Percentiles rank a stretch among this genome's conserved stretches.
phyloP scores from a whole-genome alignment of 2,113 vertebrate genomes.

The Hymenochirus boettgeri region DNA sequence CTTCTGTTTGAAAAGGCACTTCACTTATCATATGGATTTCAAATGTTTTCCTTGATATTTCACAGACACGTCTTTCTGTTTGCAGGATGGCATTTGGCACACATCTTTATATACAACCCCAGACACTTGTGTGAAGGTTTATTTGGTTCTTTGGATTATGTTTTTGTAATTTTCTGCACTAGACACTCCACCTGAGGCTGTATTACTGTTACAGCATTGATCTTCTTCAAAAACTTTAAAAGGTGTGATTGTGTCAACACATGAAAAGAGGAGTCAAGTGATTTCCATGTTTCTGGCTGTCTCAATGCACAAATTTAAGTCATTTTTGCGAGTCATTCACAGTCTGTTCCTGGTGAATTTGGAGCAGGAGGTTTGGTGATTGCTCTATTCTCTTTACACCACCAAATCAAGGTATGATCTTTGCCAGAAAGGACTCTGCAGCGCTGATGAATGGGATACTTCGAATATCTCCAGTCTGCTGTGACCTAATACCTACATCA shows the following conservation, averaged over 20 bases:
- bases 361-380: neutral
- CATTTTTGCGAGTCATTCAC: neutral
- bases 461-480: conserved; percentile 47
- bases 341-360: neutral
- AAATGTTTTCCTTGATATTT: conserved; percentile 1
- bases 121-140: neutral
- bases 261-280: neutral
- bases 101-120: too few species aligned
- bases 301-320: neutral
- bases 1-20: conserved; percentile 9
- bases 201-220: neutral
- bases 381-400: neutral
- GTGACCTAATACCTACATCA: conserved; percentile 60
- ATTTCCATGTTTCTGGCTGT: neutral
- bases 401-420: neutral
- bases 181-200: too few species aligned
- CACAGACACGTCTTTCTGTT: neutral
- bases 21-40: neutral
- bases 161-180: neutral
- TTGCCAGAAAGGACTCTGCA: neutral
- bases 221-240: neutral
- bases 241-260: neutral
- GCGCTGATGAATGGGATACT: conserved; percentile 28
- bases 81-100: neutral
- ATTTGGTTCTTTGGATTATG: neutral